Conservation (phyloP, 2,113 vertebrate species). For the Colistium nudipinnis region DNA sequence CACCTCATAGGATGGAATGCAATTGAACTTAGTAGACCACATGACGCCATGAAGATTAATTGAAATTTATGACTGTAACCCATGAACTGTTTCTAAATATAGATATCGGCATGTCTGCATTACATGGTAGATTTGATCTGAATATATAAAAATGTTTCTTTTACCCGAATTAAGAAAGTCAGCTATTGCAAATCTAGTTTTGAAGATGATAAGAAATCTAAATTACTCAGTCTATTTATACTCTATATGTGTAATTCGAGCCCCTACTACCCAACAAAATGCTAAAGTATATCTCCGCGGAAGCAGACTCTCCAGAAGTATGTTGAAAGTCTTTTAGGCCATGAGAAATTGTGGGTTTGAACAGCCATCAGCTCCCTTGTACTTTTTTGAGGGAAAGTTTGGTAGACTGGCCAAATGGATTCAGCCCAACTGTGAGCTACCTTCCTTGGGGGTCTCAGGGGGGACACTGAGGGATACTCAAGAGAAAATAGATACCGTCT, state of each 20-base stretch:
- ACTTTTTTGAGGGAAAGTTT: not conserved
- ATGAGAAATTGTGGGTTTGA: not conserved
- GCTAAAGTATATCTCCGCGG: not conserved
- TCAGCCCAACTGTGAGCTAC: not conserved
- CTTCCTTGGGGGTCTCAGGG: not conserved
- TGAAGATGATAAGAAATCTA: not conserved
- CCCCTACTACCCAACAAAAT: not conserved
- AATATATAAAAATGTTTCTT: not conserved
- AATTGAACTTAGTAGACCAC: not conserved
- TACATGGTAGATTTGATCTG: not conserved
- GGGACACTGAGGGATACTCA: not conserved
- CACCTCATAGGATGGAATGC: not conserved
- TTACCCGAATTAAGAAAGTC: not conserved
- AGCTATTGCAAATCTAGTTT: too few species aligned
- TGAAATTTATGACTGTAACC: slow-evolving; percentile 1
- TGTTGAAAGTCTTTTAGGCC: not conserved
- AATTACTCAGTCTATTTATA: not conserved
- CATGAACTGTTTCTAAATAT: not conserved
- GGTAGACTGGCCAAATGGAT: not conserved
- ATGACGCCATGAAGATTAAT: not conserved
- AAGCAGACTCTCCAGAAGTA: not conserved
- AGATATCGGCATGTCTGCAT: not conserved
- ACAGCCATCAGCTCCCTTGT: not conserved
- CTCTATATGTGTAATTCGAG: not conserved
- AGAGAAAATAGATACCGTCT: not conserved